Base-by-base conservation (phyloP, 2,888 invertebrate genomes). In the Machimus atricapillus region DNA sequence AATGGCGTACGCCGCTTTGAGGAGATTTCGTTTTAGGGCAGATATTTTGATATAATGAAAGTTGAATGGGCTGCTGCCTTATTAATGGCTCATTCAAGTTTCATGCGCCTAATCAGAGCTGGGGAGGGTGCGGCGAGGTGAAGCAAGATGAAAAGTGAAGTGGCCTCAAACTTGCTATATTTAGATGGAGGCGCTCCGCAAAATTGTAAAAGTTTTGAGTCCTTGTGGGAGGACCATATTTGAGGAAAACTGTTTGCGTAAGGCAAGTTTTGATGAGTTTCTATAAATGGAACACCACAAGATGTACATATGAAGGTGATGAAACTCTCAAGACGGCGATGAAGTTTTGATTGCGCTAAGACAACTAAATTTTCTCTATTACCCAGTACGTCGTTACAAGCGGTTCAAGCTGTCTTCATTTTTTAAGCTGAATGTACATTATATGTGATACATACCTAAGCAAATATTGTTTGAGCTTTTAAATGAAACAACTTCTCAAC, bases 41-140 rank as follows among this genome's bases (percentile, higher is more conserved):
- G 40, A 76, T 76, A 76, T 76, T 76, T 37, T 76, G 76, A 66
- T 76, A 76, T 78, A 78, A 76, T 76, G 81, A 81, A 81, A 81
- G 40, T 27, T 56, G 81, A 81, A 52, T 81, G 81, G 46, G 46
- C 66, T 66, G 81, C 81, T 43, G 46, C 9, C 34, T 81, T 81
- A 81, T 52, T 81, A 81, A 81, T 56, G 56, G 81, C 56, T 56
- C 43, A 81, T 81, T 81, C 81, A 81, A 81, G 27, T 81, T 81
- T 81, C 81, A 81, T 81, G 56, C 27, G 19, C 76, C 66, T 66
- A 66, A 66, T 66, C 66, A 66, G 66, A 66, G 66, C 66, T 23
- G 9, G 56, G 19, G n/a, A 19, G n/a, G 19, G 27, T 27, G 12
- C 9, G 12, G 66, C 12, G 19, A 66, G 66, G 66, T 66, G 66